A percentile compares a stretch with the other conserved stretches of the same genome.
These are phyloP conservation scores for Mesochorus sp. DNA, from an alignment of 2,888 invertebrate genomes.

Conservation along the genomic window DNA sequence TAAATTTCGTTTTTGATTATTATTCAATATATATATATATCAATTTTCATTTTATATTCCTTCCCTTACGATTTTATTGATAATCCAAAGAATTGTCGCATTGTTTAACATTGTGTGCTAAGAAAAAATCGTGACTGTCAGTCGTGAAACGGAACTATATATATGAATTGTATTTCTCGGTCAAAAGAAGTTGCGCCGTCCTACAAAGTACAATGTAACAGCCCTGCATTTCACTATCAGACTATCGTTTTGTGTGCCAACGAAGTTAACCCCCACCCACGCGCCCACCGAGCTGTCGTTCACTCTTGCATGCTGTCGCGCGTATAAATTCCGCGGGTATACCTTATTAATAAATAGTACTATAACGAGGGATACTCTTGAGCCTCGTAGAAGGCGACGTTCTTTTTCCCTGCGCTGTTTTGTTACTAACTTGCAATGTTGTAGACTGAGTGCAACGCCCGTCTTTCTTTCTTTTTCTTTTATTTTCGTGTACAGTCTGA, in stretches of 20 bases:
- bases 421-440: conserved; percentile 48
- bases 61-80: too few relatives aligned
- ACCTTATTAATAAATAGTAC: conserved; percentile 55
- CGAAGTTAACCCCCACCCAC: conserved; percentile 17
- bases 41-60: too few relatives aligned
- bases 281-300: conserved; percentile 52
- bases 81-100: not conserved
- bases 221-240: not conserved
- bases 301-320: conserved; percentile 45
- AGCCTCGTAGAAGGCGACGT: not conserved
- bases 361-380: conserved; percentile 48
- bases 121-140: conserved; percentile 36
- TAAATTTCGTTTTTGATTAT: not conserved
- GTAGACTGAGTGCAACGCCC: not conserved
- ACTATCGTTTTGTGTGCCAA: not conserved
- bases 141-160: conserved; percentile 33
- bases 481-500: too few relatives aligned
- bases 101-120: conserved; percentile 12
- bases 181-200: conserved; percentile 19
- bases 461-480: not conserved
- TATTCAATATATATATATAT: too few relatives aligned
- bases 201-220: conserved; percentile 22
- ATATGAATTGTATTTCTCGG: conserved; percentile 53
- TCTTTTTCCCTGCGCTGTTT: conserved; percentile 3
- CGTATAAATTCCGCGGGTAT: conserved; percentile 45